These are phyloP conservation scores for Pandemis heparana DNA, from an alignment of 2,888 invertebrate species.

Conservation along the genomic window DNA sequence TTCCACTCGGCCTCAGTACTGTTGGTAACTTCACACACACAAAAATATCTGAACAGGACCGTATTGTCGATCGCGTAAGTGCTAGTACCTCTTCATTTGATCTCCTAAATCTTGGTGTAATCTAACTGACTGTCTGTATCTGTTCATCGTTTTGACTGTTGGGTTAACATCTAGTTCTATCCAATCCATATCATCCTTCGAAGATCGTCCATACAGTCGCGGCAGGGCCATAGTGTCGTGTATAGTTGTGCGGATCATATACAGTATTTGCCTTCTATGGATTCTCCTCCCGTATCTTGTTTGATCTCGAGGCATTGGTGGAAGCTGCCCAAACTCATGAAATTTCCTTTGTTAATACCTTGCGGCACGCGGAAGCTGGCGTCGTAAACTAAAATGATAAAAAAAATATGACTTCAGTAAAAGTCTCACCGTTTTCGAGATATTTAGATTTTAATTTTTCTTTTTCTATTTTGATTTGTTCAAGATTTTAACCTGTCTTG, in stretches of 20 bases:
- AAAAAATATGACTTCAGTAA: too few relatives aligned
- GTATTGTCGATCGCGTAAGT: too few relatives aligned
- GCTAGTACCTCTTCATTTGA: neutral
- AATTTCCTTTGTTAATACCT: constrained; percentile 6
- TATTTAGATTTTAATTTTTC: too few relatives aligned
- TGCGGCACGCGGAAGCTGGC: constrained; percentile 16
- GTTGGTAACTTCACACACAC: too few relatives aligned
- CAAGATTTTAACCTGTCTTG: too few relatives aligned
- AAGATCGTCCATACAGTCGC: constrained; percentile 42
- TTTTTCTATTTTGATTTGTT: too few relatives aligned
- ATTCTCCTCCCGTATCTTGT: neutral
- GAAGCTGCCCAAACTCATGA: constrained; percentile 4
- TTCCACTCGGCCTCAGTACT: too few relatives aligned
- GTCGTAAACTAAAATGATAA: constrained; percentile 16
- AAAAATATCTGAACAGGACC: too few relatives aligned
- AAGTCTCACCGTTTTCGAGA: too few relatives aligned
- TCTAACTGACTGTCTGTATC: neutral
- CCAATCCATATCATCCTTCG: neutral
- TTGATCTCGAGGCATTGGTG: constrained; percentile 17
- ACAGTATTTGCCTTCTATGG: constrained; percentile 58
- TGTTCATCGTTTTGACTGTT: neutral
- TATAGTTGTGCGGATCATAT: constrained; percentile 52
- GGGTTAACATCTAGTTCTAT: neutral
- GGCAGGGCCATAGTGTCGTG: constrained; percentile 50
- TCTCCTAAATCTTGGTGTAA: neutral